Conservation (phyloP, 2,888 invertebrate species). For the Ectemnius cavifrons region DNA sequence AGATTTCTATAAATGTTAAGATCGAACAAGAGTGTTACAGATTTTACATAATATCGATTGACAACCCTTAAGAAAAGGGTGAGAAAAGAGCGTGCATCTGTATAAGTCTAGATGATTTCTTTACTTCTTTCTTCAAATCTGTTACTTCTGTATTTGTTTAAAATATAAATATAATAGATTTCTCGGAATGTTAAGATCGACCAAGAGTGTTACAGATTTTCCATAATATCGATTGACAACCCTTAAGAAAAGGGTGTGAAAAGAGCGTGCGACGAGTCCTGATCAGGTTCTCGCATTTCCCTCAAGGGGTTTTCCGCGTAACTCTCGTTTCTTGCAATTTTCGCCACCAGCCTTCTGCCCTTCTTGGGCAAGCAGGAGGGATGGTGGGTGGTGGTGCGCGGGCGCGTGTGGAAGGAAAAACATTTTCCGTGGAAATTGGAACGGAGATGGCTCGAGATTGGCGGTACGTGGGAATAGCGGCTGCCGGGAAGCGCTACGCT, state of each 20-base stretch:
- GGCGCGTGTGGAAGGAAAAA: conserved; percentile 46
- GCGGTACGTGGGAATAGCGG: conserved; percentile 44
- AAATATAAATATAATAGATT: too few species aligned
- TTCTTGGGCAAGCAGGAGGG: conserved; percentile 35
- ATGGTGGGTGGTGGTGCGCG: neutral
- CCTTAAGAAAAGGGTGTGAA: conserved; percentile 16
- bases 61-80: conserved; percentile 25
- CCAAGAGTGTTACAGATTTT: neutral
- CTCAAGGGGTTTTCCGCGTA: conserved; percentile 19
- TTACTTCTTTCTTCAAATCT: too few species aligned
- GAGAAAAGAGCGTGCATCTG: too few species aligned
- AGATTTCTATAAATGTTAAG: too few species aligned
- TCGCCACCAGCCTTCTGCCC: conserved; percentile 45
- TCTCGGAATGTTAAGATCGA: too few species aligned
- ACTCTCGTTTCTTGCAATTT: conserved; percentile 50
- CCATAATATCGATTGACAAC: conserved; percentile 41
- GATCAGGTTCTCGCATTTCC: neutral
- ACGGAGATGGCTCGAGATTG: conserved; percentile 58
- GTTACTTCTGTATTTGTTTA: too few species aligned
- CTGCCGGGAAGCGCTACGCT: conserved; percentile 44
- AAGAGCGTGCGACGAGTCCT: conserved; percentile 6
- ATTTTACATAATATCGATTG: conserved; percentile 40
- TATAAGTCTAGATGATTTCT: too few species aligned
- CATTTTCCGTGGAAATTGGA: conserved; percentile 63
- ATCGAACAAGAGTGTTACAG: too few species aligned